A percentile compares a stretch with the other conserved stretches of the same genome.
Conservation (phyloP, 2,113 vertebrate species). For the Morphnarchus princeps region DNA sequence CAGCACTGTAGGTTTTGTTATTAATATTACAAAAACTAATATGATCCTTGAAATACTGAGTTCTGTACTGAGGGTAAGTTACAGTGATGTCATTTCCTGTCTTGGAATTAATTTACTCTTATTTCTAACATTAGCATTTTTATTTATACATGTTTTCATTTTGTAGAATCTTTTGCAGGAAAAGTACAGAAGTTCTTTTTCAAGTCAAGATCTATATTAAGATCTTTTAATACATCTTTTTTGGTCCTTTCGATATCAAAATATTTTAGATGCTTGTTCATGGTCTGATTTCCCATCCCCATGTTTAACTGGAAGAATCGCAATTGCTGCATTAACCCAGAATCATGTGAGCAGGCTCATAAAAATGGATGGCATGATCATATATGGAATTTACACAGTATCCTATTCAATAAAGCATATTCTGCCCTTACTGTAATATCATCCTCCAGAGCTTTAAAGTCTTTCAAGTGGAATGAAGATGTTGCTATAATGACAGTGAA, state of each 20-base stretch:
- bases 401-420: conserved; percentile 54
- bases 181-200: neutral
- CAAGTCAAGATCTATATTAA: conserved; percentile 5
- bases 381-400: conserved; percentile 53
- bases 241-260: neutral
- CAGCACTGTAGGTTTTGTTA: neutral
- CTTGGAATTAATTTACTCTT: neutral
- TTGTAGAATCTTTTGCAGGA: neutral
- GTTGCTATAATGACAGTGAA: conserved; percentile 66
- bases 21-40: neutral
- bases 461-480: conserved; percentile 72
- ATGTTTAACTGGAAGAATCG: neutral
- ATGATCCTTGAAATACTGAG: neutral
- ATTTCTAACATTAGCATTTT: neutral
- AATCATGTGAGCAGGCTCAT: conserved; percentile 2
- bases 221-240: neutral
- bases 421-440: conserved; percentile 38
- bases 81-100: neutral
- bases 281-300: neutral
- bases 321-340: neutral
- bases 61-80: neutral
- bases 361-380: conserved; percentile 46
- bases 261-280: neutral
- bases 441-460: conserved; percentile 72
- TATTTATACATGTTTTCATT: neutral